phyloP scores from a whole-genome alignment of 2,888 invertebrate genomes.

The Baccha elongata region DNA sequence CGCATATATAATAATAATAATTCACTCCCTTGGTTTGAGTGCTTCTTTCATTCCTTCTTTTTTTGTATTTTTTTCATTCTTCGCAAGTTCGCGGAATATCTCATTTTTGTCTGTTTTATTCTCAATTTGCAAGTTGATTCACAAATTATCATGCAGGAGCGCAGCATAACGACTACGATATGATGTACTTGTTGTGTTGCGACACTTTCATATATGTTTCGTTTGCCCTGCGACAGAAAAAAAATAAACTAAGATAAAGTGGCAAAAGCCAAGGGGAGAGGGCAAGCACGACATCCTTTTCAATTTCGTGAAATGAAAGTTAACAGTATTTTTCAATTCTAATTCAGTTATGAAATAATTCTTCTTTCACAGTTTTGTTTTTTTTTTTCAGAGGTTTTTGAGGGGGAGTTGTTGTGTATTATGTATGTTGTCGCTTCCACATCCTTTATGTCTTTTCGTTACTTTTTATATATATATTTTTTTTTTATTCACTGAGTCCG shows the following conservation, averaged over 20 bases:
- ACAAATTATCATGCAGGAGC: conserved; percentile 65
- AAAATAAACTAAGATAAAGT: conserved; percentile 30
- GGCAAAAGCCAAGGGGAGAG: conserved; percentile 17
- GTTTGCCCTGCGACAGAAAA: not conserved
- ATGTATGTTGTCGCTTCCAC: conserved; percentile 23
- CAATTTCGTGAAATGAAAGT: conserved; percentile 71
- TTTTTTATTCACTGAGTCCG: conserved; percentile 57
- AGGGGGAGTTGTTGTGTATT: conserved; percentile 3
- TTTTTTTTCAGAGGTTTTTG: not conserved
- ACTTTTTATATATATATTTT: conserved; percentile 9
- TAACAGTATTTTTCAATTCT: conserved; percentile 73
- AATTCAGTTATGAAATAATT: conserved; percentile 73
- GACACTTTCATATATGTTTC: conserved; percentile 17
- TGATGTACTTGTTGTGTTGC: conserved; percentile 32
- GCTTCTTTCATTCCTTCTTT: conserved; percentile 28
- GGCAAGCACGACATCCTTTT: conserved; percentile 60
- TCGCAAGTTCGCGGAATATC: conserved; percentile 8
- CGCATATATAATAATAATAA: conserved; percentile 49
- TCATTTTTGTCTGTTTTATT: conserved; percentile 52
- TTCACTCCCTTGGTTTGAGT: conserved; percentile 38
- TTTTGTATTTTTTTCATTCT: not conserved
- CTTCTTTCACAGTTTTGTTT: conserved; percentile 17
- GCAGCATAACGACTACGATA: conserved; percentile 31
- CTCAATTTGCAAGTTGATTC: conserved; percentile 68
- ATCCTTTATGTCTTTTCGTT: conserved; percentile 12